Evolutionary conservation across 92 coral and sea anemone genomes (phyloP).

Genomic region (Muricea muricata): DNA sequence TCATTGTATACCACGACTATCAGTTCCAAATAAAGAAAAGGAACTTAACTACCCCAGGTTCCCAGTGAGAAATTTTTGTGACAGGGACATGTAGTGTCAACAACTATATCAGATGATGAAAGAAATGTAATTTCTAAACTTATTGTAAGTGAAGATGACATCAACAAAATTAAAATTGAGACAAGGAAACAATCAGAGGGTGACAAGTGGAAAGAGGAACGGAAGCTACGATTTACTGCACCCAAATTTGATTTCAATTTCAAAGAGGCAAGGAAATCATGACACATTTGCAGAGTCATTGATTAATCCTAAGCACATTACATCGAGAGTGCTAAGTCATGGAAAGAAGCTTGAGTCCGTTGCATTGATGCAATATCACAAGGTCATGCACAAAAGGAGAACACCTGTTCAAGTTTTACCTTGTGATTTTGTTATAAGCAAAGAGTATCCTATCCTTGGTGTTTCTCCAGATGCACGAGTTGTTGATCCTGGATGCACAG

Average conservation of each 20-base stretch:
- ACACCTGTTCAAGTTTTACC: too few species aligned
- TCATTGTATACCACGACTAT: too few species aligned
- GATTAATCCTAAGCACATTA: slow-evolving; percentile 61
- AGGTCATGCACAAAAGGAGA: too few species aligned
- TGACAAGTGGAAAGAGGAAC: slow-evolving; percentile 61
- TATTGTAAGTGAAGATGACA: slow-evolving; percentile 23
- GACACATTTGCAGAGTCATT: slow-evolving; percentile 44
- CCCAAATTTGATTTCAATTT: slow-evolving; percentile 56
- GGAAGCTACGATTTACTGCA: slow-evolving; percentile 58
- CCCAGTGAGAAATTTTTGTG: too few species aligned
- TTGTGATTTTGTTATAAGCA: too few species aligned
- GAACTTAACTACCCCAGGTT: too few species aligned
- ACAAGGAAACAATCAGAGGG: slow-evolving; percentile 39
- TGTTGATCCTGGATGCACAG: slow-evolving; percentile 37
- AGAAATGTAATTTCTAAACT: too few species aligned
- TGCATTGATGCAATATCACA: slow-evolving; percentile 47
- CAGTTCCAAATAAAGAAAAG: slow-evolving; percentile 32
- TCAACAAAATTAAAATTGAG: slow-evolving; percentile 48
- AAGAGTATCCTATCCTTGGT: slow-evolving; percentile 34
- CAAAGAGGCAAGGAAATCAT: slow-evolving; percentile 62
- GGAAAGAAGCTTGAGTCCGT: slow-evolving; percentile 65
- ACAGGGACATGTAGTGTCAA: too few species aligned
- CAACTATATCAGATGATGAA: too few species aligned
- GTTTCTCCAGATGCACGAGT: slow-evolving; percentile 66
- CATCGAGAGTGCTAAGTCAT: too few species aligned